phyloP scores from a whole-genome alignment of 2,888 invertebrate genomes.

The Oscheius myriophilus region DNA sequence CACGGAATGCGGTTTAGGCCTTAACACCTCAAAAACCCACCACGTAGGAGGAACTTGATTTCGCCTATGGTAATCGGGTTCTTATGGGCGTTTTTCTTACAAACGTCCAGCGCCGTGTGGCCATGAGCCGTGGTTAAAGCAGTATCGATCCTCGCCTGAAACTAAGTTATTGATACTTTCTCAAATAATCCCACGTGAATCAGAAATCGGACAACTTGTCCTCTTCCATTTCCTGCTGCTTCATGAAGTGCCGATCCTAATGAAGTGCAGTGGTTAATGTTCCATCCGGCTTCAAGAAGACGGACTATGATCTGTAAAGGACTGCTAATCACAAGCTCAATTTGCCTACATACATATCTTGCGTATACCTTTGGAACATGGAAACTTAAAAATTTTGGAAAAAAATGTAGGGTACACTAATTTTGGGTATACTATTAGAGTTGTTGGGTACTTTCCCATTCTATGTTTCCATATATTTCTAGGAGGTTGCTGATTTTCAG shows the following conservation, averaged over 20 bases:
- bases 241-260: slow-evolving; percentile 74
- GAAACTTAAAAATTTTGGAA: not conserved
- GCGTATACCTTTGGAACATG: too few species aligned
- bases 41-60: slow-evolving; percentile 73
- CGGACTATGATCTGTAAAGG: slow-evolving; percentile 68
- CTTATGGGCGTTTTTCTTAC: slow-evolving; percentile 72
- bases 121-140: slow-evolving; percentile 73
- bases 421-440: too few species aligned
- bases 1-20: not conserved
- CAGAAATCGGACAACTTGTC: slow-evolving; percentile 73
- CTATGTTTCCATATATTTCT: too few species aligned
- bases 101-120: slow-evolving; percentile 73
- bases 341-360: not conserved
- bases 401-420: too few species aligned
- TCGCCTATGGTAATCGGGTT: slow-evolving; percentile 72
- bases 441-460: too few species aligned
- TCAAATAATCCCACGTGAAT: slow-evolving; percentile 53
- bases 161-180: not conserved
- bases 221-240: slow-evolving; percentile 73
- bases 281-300: slow-evolving; percentile 72
- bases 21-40: slow-evolving; percentile 60
- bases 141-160: slow-evolving; percentile 73
- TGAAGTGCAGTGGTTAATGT: slow-evolving; percentile 72
- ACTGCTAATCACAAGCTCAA: not conserved
- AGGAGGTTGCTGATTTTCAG: too few species aligned